A percentile compares a stretch with the other conserved stretches of the same genome.
Evolutionary conservation across 2,888 invertebrate genomes (phyloP).

Genomic region (Baccha elongata): DNA sequence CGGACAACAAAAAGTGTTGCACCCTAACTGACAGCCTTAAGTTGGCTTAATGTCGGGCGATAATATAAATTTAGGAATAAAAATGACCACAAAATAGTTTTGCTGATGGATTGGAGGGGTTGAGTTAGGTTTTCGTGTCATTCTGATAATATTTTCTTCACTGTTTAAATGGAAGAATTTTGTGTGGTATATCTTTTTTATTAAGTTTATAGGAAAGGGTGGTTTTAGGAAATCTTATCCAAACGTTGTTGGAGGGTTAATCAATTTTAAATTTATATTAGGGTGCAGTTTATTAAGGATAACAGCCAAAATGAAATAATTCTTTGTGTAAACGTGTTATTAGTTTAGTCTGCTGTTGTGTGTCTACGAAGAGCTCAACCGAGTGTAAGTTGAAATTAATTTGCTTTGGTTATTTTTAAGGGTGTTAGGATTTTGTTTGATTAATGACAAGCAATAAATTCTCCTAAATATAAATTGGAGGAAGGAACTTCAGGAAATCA

Average conservation of each 20-base stretch:
- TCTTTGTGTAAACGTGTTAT: slow-evolving; percentile 50
- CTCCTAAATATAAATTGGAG: too few species aligned
- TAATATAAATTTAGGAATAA: slow-evolving; percentile 48
- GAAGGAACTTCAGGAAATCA: too few species aligned
- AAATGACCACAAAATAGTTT: slow-evolving; percentile 29
- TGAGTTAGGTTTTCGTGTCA: slow-evolving; percentile 47
- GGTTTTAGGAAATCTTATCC: slow-evolving; percentile 26
- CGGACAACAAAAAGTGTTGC: slow-evolving; percentile 49
- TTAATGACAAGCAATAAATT: slow-evolving; percentile 53
- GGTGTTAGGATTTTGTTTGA: slow-evolving; percentile 10
- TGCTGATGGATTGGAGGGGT: not conserved
- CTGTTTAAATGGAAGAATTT: slow-evolving; percentile 35
- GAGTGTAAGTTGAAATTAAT: slow-evolving; percentile 32
- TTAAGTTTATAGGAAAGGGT: slow-evolving; percentile 1
- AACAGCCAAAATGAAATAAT: slow-evolving; percentile 36
- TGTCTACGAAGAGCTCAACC: slow-evolving; percentile 3
- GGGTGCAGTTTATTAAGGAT: slow-evolving; percentile 46
- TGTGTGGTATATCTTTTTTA: slow-evolving; percentile 7
- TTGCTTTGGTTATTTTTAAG: slow-evolving; percentile 18
- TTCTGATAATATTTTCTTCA: slow-evolving; percentile 48
- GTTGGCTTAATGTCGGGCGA: slow-evolving; percentile 45
- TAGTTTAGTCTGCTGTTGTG: slow-evolving; percentile 27
- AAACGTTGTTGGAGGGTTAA: slow-evolving; percentile 40
- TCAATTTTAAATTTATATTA: slow-evolving; percentile 64
- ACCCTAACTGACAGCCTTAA: slow-evolving; percentile 38